phyloP scores from a whole-genome alignment of 2,113 vertebrate species.

The Daubentonia madagascariensis region DNA sequence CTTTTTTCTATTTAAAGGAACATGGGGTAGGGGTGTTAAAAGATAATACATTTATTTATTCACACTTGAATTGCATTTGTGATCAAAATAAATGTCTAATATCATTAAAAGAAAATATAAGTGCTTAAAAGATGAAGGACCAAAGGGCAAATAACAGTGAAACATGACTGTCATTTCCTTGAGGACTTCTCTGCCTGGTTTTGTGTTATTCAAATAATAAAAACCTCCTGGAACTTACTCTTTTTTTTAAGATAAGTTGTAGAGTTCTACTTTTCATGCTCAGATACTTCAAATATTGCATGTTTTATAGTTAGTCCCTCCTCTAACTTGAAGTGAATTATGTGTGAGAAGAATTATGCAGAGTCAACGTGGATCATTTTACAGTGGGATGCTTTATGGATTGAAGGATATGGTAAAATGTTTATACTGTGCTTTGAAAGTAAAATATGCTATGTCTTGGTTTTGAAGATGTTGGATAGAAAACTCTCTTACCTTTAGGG shows the following conservation, averaged over 20 bases:
- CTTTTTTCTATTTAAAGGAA: no score
- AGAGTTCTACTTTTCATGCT: not conserved
- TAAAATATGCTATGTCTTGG: not conserved
- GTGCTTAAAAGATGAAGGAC: conserved; percentile 71
- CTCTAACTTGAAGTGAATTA: conserved; percentile 14
- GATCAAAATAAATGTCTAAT: no score
- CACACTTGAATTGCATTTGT: no score
- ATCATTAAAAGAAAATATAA: no score
- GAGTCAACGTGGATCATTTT: conserved; percentile 25
- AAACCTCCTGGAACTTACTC: not conserved
- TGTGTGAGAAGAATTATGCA: conserved; percentile 24
- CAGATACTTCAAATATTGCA: conserved; percentile 9
- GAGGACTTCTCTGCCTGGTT: conserved; percentile 30
- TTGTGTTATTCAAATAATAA: conserved; percentile 59
- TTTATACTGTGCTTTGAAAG: not conserved
- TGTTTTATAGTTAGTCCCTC: not conserved
- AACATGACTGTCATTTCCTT: not conserved
- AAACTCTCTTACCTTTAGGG: not conserved
- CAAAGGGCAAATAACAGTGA: not conserved
- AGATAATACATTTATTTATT: no score
- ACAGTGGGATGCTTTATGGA: not conserved
- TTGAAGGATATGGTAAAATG: not conserved
- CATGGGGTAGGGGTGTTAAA: no score
- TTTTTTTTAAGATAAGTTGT: not conserved
- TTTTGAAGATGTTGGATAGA: not conserved